Base-by-base conservation (phyloP, 2,888 invertebrate genomes). In the Anaspis maculata region DNA sequence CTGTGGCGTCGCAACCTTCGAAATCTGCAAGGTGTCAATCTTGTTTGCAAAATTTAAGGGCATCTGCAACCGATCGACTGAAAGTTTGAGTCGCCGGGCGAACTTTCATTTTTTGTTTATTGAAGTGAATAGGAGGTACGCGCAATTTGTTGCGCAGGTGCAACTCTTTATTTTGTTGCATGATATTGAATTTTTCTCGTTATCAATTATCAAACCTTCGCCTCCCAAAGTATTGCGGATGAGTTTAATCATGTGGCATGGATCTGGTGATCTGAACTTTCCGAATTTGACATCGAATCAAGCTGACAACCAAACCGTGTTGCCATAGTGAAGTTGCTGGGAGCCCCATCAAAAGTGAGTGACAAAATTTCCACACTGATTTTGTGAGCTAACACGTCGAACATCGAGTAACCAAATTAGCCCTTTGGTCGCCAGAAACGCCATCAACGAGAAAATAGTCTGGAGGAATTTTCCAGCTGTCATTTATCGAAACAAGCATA, bases 231-330 rank as follows among this genome's bases (percentile, higher is more conserved):
- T 34, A 34, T 52, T 55, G 12, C 48, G 33, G 3, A 54, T 30
- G 3, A 50, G 24, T 36, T 52, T 52, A 1, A 49, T 10, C 51
- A 52, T 53, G 27, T 55, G 50, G 30, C 51, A 42, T 3, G 44
- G 27, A 35, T 44, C 42, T n/a, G n/a, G n/a, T n/a, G n/a, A n/a
- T n/a, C n/a, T n/a, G n/a, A n/a, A n/a, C n/a, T n/a, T n/a, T n/a
- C 21, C 12, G 30, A 30, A 42, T 38, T 15, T 37, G 29, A 31
- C 37, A 33, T 11, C 37, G 15, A 29, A 27, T 25, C 11, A 6
- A 28, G 12, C 15, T 28, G 26, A 21, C 35, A 35, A 22, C 27
- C 28, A 11, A 46, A 30, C 3, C 32, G 32, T 24, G 34, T 32
- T 12, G 22, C 28, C 45, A 45, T 45, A n/a, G 33, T 23, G 13